These are phyloP conservation scores for Archaeoteleia sp. DNA, from an alignment of 2,888 invertebrate species.

Conservation along the genomic window DNA sequence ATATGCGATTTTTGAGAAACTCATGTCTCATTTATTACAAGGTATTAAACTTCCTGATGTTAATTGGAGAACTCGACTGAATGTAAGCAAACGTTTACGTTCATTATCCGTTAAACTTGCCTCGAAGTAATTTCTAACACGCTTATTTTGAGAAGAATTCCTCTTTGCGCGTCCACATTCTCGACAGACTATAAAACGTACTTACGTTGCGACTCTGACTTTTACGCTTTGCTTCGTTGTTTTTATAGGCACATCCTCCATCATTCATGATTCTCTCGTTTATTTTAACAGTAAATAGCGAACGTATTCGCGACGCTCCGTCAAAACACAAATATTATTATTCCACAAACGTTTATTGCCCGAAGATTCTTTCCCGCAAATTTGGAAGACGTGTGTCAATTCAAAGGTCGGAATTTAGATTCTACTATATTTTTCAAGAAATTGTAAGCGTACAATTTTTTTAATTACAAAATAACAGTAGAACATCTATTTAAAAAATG, in stretches of 20 bases:
- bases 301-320: conserved; percentile 11
- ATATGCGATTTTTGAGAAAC: not conserved
- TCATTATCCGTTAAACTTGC: conserved; percentile 9
- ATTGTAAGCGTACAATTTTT: too few relatives aligned
- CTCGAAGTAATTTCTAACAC: conserved; percentile 12
- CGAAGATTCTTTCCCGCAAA: too few relatives aligned
- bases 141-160: conserved; percentile 24
- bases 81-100: conserved; percentile 9
- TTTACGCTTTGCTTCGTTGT: conserved; percentile 37
- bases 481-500: too few relatives aligned
- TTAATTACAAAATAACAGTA: too few relatives aligned
- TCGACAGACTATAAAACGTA: conserved; percentile 26
- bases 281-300: conserved; percentile 12
- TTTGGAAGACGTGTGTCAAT: too few relatives aligned
- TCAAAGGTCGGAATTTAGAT: too few relatives aligned
- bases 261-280: conserved; percentile 34
- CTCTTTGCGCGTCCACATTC: conserved; percentile 6
- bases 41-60: conserved; percentile 5
- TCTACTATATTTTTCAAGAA: too few relatives aligned
- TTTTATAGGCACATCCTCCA: conserved; percentile 25
- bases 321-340: conserved; percentile 34
- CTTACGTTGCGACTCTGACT: conserved; percentile 32
- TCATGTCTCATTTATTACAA: not conserved
- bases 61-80: conserved; percentile 4
- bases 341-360: too few relatives aligned